Conservation (phyloP, 1,140 invertebrate genomes). For the Hylyphantes graminicola region DNA sequence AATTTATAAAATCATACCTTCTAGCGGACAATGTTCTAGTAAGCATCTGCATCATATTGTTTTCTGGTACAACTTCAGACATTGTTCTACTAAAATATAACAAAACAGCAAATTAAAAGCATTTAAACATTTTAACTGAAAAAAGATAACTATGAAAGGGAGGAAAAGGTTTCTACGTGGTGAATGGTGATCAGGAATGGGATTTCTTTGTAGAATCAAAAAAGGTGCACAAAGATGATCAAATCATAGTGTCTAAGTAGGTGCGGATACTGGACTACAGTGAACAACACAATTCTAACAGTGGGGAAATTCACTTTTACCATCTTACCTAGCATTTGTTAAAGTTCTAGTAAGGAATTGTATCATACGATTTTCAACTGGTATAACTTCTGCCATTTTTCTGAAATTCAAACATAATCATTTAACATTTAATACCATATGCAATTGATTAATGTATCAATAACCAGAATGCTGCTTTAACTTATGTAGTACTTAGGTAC, state of each 20-base stretch:
- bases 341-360: constrained; percentile 42
- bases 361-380: constrained; percentile 29
- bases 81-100: constrained; percentile 1
- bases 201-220: neutral
- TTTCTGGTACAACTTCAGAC: neutral
- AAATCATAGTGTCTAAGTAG: neutral
- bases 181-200: too few species aligned
- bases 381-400: constrained; percentile 27
- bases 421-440: too few species aligned
- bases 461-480: too few species aligned
- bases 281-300: neutral
- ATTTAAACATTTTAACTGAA: neutral
- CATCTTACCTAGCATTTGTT: constrained; percentile 20
- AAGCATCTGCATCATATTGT: constrained; percentile 1
- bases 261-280: neutral
- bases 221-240: neutral
- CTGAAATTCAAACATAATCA: constrained; percentile 33
- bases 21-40: constrained; percentile 19
- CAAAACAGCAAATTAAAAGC: neutral
- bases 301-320: neutral
- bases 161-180: neutral
- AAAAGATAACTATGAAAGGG: neutral
- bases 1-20: constrained; percentile 9
- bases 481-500: too few species aligned
- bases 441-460: too few species aligned